phyloP scores from a whole-genome alignment of 1,140 invertebrate genomes.

The Zaprionus davidi region DNA sequence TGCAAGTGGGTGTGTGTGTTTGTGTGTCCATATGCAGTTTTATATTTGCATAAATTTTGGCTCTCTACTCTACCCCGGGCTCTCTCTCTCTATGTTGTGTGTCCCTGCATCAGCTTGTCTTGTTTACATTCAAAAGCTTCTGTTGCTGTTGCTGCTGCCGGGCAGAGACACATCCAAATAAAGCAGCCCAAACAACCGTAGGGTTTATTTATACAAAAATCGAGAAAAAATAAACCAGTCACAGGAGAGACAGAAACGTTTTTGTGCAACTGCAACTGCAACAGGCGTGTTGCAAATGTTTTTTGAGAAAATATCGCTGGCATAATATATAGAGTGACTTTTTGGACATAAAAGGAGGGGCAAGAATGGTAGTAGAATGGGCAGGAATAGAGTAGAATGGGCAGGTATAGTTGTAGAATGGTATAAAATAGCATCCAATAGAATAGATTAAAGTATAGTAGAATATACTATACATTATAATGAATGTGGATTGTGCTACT shows the following conservation, averaged over 20 bases:
- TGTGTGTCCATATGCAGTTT: conserved; percentile 10
- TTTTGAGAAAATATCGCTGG: neutral
- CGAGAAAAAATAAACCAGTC: conserved; percentile 6
- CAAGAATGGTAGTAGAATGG: neutral
- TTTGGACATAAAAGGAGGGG: neutral
- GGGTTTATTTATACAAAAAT: conserved; percentile 28
- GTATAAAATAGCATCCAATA: neutral
- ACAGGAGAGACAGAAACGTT: conserved; percentile 1
- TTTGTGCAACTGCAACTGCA: conserved; percentile 1
- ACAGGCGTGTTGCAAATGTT: conserved; percentile 1
- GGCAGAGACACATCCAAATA: conserved; percentile 29
- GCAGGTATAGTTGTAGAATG: too few relatives aligned
- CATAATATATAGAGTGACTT: conserved; percentile 7
- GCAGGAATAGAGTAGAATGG: neutral
- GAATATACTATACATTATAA: neutral
- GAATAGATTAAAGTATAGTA: neutral
- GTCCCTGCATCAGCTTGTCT: conserved; percentile 29
- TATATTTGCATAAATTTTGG: conserved; percentile 55
- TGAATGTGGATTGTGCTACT: neutral
- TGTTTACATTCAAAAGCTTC: conserved; percentile 56
- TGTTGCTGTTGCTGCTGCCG: conserved; percentile 8
- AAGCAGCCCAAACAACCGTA: conserved; percentile 22
- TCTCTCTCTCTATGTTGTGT: neutral
- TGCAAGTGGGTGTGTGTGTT: neutral
- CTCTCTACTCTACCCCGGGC: neutral